phyloP scores from a whole-genome alignment of 1,140 invertebrate species.

The Vanessa tameamea region DNA sequence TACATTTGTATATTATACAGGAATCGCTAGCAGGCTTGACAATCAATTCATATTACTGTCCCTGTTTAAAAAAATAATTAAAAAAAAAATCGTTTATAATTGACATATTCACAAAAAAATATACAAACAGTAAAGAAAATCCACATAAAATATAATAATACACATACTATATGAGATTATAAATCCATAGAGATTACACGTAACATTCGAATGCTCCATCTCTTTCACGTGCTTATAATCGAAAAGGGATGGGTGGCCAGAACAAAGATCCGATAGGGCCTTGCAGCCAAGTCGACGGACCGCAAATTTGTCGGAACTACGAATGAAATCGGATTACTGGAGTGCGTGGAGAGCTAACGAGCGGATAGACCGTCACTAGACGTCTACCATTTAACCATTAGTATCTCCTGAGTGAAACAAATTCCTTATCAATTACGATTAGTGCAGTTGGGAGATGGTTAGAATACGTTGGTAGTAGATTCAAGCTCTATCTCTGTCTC shows the following conservation, averaged over 20 bases:
- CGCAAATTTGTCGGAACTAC: constrained; percentile 74
- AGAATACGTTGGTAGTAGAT: too few relatives aligned
- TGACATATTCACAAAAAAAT: too few relatives aligned
- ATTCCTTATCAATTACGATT: constrained; percentile 21
- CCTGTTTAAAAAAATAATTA: too few relatives aligned
- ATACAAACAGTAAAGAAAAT: too few relatives aligned
- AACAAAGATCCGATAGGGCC: background rate
- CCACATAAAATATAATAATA: background rate
- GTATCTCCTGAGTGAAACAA: constrained; percentile 45
- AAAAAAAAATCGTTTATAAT: too few relatives aligned
- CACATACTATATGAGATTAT: background rate
- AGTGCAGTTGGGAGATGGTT: background rate
- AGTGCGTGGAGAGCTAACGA: constrained; percentile 65
- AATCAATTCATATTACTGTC: too few relatives aligned
- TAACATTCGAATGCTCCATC: background rate
- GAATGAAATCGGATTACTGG: constrained; percentile 72
- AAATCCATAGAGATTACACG: background rate
- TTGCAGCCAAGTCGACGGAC: constrained; percentile 51
- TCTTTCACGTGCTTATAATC: background rate
- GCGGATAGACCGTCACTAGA: constrained; percentile 58
- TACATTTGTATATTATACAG: too few relatives aligned
- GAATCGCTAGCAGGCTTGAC: too few relatives aligned
- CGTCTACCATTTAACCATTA: constrained; percentile 38
- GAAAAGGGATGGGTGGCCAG: background rate
- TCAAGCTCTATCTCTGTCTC: too few relatives aligned